Evolutionary conservation across 2,797 vertebrate genomes (phyloP).

Genomic region (Sebastes miniatus): DNA sequence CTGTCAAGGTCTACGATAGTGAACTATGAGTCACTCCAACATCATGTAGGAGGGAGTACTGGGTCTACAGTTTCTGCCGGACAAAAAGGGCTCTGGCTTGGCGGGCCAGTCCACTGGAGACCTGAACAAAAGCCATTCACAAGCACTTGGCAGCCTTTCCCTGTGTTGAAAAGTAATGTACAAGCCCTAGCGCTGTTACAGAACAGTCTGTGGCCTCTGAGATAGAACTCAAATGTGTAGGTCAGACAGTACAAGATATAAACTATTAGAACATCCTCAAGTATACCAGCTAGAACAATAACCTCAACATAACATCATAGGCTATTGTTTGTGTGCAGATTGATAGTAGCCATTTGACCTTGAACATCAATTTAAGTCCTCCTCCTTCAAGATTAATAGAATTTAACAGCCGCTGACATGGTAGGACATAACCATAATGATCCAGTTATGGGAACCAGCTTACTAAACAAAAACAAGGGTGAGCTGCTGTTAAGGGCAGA

Average conservation of each 20-base stretch:
- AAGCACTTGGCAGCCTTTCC: conserved; percentile 59
- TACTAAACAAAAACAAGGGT: conserved; percentile 59
- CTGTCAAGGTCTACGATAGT: conserved; percentile 60
- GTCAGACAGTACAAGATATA: conserved; percentile 1
- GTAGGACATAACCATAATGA: conserved; percentile 42
- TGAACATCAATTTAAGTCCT: conserved; percentile 6
- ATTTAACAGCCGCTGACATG: conserved; percentile 48
- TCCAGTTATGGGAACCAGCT: conserved; percentile 65
- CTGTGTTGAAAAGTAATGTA: conserved; percentile 56
- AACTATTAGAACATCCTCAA: conserved; percentile 18
- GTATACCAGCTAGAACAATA: conserved; percentile 1
- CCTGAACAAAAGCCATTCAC: conserved; percentile 73
- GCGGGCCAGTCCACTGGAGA: conserved; percentile 42
- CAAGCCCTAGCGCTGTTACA: conserved; percentile 4
- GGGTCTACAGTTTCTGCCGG: conserved; percentile 54
- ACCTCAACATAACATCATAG: not conserved
- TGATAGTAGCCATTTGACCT: conserved; percentile 42
- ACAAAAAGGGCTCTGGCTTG: conserved; percentile 64
- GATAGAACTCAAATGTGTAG: conserved; percentile 9
- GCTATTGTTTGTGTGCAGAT: too few species aligned
- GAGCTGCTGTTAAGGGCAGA: conserved; percentile 37
- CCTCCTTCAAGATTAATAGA: conserved; percentile 39
- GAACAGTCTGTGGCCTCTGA: conserved; percentile 39
- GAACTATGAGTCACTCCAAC: conserved; percentile 76
- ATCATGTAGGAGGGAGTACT: conserved; percentile 60